These are phyloP conservation scores for Mantis religiosa DNA, from an alignment of 2,888 invertebrate species.

Conservation along the genomic window DNA sequence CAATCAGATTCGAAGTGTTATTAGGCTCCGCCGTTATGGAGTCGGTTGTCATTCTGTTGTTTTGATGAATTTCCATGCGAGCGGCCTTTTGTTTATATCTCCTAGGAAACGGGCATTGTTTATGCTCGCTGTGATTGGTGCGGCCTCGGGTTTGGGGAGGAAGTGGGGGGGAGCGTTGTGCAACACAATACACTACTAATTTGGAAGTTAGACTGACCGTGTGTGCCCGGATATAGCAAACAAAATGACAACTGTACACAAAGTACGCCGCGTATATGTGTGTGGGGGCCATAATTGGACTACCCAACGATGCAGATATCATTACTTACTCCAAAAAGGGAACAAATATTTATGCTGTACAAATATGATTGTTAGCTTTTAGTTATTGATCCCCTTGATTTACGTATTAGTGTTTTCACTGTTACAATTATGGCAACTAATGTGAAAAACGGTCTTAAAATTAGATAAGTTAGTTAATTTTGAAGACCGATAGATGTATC, in stretches of 20 bases:
- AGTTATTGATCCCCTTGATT: not conserved
- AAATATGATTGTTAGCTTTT: not conserved
- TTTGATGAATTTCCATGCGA: not conserved
- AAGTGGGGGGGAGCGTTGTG: not conserved
- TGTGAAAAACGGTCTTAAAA: too few species aligned
- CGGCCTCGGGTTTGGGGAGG: too few species aligned
- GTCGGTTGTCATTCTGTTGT: not conserved
- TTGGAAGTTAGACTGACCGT: not conserved
- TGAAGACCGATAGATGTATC: too few species aligned
- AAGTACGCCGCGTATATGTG: not conserved
- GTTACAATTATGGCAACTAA: not conserved
- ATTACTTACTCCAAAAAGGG: not conserved
- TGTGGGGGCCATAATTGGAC: not conserved
- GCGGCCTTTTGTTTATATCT: not conserved
- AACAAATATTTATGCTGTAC: not conserved
- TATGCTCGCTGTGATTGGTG: not conserved
- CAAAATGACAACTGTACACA: not conserved
- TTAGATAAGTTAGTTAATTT: too few species aligned
- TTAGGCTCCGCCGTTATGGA: not conserved
- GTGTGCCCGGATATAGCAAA: not conserved
- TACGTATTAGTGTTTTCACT: not conserved
- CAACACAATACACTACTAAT: not conserved
- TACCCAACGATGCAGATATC: not conserved
- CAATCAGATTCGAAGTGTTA: not conserved
- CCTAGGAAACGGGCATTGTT: not conserved